Evolutionary conservation across 1,140 invertebrate species (phyloP), one percentile per base, ranked within the genome.

Genomic region (Portunus trituberculatus): DNA sequence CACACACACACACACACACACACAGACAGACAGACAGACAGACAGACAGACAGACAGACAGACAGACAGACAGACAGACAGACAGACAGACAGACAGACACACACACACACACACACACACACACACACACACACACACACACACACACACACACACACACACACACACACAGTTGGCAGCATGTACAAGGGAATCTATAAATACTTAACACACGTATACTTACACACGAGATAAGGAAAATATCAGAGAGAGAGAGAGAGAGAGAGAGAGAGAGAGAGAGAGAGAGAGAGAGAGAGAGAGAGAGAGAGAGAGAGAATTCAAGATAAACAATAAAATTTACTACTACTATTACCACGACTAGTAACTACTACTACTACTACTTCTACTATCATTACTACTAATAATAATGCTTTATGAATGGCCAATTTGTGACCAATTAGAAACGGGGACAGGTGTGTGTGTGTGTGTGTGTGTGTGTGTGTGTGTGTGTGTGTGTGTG

Each of bases 121-220:
- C 83, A 86, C 83, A 86, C 76, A 86, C 83, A 29, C 16, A 29
- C 83, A 29, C 16, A 29, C 83, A 31, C 83, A 86, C 83, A 86
- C 83, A 86, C 83, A 86, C 83, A 86, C 83, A 86, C 83, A 86
- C 83, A 86, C 83, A 86, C 83, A 86, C 83, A 86, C n/a, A 86
- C 83, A 86, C 83, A 86, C 83, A 86, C 83, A 86, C 52, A 59
- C 52, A 59, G 10, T 59, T 59, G 52, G 52, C 52, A 59, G 52
- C 12, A 59, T 59, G 52, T 59, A 20, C 10, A 2, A 1, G 52
- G 3, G 52, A 14, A 20, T 2, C 2, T 59, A 59, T 14, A 59
- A 59, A 59, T 59, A 59, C 52, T 59, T 59, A 59, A 59, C 10
- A 59, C 16, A 59, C 12, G 12, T 14, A 59, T 10, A 14, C 52